phyloP scores from a whole-genome alignment of 2,113 vertebrate genomes.

The Petrocephalus zakoni region DNA sequence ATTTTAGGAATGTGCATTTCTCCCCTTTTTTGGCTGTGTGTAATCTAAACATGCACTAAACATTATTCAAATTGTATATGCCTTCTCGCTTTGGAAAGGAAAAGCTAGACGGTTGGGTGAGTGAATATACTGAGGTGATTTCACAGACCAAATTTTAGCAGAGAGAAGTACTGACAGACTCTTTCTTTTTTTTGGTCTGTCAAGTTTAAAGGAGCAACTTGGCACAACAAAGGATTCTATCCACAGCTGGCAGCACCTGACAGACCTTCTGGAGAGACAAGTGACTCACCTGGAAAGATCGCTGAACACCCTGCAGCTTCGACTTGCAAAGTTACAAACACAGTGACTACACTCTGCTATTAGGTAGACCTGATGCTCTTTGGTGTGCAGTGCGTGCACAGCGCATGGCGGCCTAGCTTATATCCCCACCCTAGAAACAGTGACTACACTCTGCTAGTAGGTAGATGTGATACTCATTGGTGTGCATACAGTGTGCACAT shows the following conservation, averaged over 20 bases:
- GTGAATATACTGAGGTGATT: background rate
- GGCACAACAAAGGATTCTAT: slow-evolving; percentile 45
- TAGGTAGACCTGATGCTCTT: background rate
- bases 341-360: slow-evolving; percentile 32
- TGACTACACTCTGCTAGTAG: slow-evolving; percentile 26
- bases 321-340: slow-evolving; percentile 51
- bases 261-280: slow-evolving; percentile 51
- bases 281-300: slow-evolving; percentile 53
- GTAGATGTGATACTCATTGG: background rate
- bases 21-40: background rate
- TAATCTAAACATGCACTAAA: background rate
- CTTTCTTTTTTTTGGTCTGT: background rate
- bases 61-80: background rate
- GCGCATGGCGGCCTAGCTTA: background rate
- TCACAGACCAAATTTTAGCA: background rate
- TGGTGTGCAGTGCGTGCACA: background rate
- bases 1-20: slow-evolving; percentile 26
- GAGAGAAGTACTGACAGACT: background rate
- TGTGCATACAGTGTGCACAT: background rate
- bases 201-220: slow-evolving; percentile 58
- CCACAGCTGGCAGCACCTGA: slow-evolving; percentile 37
- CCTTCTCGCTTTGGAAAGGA: background rate
- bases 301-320: slow-evolving; percentile 50
- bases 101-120: background rate
- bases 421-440: background rate